Evolutionary conservation across 1,140 invertebrate species (phyloP), one percentile per base, ranked within the genome.

Genomic region (Aphaenogaster floridana): DNA sequence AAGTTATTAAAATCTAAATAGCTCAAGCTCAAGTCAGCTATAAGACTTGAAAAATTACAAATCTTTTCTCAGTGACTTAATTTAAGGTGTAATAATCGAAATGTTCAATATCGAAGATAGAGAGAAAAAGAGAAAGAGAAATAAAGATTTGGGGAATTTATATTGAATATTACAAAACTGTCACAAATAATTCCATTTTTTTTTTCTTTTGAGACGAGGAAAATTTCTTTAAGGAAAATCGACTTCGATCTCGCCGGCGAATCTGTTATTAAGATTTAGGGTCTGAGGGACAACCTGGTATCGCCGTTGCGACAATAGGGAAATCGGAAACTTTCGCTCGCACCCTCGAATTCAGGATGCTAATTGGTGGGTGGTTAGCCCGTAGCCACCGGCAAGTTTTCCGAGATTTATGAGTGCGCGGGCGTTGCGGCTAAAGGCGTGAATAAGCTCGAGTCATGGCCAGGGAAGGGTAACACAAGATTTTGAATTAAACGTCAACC

Each of bases 401-500:
- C 85, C 81, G 80, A 91, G 91, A 92, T 92, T 92, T 92, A 92
- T 92, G 88, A 68, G 79, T 45, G 78, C 83, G 71, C 61, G 79
- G 79, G 63, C 76, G 74, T 48, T 78, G 66, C 42, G 64, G 48
- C 69, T 76, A 80, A 80, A 71, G 74, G 57, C 68, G 54, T 64
- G 87, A 86, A 83, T 61, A 86, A 80, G 88, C 87, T 59, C 45
- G 78, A 71, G 68, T 74, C 86, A 48, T 59, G 59, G 13, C 36
- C 64, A 74, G 64, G 83, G 76, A 52, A 88, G 85, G 85, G 69
- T 36, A 84, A 90, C 86, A 68, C 87, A 78, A 81, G 87, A 91
- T 90, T 84, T 86, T 74, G 91, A 91, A 92, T 92, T 92, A 92
- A 83, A 90, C 84, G 91, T 91, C 90, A 91, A 91, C 91, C 91